Percentiles rank a stretch among this genome's conserved stretches.
phyloP scores from a whole-genome alignment of 2,797 vertebrate genomes.

The Myripristis jacobus region DNA sequence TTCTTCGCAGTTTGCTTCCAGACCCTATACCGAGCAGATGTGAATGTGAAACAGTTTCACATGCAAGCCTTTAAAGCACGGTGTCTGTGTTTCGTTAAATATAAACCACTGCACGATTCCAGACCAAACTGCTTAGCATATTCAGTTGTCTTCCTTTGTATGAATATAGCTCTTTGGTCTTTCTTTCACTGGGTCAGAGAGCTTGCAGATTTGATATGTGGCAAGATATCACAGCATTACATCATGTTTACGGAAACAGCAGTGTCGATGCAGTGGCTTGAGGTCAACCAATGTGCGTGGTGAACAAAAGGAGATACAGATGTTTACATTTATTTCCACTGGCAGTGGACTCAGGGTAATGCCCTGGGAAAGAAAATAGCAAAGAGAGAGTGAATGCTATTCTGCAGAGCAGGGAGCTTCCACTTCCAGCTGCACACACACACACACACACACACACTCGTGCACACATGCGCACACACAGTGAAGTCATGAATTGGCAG shows the following conservation, averaged over 20 bases:
- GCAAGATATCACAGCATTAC: conserved; percentile 67
- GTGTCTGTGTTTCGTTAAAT: conserved; percentile 67
- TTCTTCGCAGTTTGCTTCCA: background rate
- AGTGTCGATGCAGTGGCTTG: conserved; percentile 56
- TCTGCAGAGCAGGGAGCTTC: conserved; percentile 60
- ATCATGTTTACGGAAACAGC: conserved; percentile 76
- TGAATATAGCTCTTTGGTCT: conserved; percentile 47
- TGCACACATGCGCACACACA: conserved; percentile 44
- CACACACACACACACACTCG: conserved; percentile 26
- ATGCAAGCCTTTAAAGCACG: conserved; percentile 48
- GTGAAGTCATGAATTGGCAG: conserved; percentile 81
- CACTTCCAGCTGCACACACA: conserved; percentile 69
- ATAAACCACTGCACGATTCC: conserved; percentile 49
- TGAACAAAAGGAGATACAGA: conserved; percentile 79
- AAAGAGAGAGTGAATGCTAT: conserved; percentile 68
- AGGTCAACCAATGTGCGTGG: conserved; percentile 63
- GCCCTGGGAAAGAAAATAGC: conserved; percentile 72
- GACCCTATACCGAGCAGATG: conserved; percentile 66
- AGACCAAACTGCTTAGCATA: conserved; percentile 54
- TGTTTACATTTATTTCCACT: conserved; percentile 80
- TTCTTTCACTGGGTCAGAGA: conserved; percentile 67
- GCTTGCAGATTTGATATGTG: conserved; percentile 63
- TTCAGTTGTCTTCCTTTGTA: conserved; percentile 49
- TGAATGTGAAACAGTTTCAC: conserved; percentile 62
- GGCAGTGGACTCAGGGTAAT: conserved; percentile 68